A percentile compares a stretch with the other conserved stretches of the same genome.
These are phyloP conservation scores for Riparia riparia DNA, from an alignment of 2,113 vertebrate species.

Conservation along the genomic window DNA sequence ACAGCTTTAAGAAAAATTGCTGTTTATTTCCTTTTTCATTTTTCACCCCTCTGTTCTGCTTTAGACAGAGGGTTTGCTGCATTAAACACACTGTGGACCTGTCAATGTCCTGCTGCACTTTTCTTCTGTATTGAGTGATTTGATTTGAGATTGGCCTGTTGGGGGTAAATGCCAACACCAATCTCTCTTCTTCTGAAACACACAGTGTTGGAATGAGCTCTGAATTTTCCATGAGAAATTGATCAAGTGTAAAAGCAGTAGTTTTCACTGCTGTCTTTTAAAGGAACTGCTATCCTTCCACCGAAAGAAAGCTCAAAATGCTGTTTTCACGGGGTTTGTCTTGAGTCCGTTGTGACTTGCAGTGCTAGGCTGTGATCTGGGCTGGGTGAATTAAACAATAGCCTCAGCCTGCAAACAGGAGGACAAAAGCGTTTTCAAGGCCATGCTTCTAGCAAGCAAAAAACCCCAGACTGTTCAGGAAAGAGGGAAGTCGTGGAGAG, in stretches of 20 bases:
- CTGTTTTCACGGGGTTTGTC: not conserved
- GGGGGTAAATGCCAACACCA: not conserved
- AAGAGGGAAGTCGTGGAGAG: not conserved
- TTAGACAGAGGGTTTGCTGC: not conserved
- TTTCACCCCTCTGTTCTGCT: not conserved
- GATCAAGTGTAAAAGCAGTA: not conserved
- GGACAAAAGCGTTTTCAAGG: conserved; percentile 18
- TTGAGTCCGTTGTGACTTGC: conserved; percentile 1
- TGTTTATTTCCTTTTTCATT: not conserved
- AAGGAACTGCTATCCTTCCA: not conserved
- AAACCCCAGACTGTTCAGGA: not conserved
- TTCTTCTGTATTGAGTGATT: not conserved
- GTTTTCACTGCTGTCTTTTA: not conserved
- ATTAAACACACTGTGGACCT: not conserved
- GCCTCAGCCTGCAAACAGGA: not conserved
- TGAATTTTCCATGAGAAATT: not conserved
- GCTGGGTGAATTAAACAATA: conserved; percentile 12
- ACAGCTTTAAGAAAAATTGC: not conserved
- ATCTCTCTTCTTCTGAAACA: not conserved
- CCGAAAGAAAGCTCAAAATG: not conserved
- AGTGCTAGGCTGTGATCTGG: conserved; percentile 18
- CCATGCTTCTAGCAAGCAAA: not conserved
- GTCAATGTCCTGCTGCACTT: not conserved
- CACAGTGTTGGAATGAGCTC: not conserved
- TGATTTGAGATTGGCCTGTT: not conserved